A percentile compares a stretch with the other conserved stretches of the same genome.
Conservation (phyloP, 2,888 invertebrate species). For the Ectobius pallidus region DNA sequence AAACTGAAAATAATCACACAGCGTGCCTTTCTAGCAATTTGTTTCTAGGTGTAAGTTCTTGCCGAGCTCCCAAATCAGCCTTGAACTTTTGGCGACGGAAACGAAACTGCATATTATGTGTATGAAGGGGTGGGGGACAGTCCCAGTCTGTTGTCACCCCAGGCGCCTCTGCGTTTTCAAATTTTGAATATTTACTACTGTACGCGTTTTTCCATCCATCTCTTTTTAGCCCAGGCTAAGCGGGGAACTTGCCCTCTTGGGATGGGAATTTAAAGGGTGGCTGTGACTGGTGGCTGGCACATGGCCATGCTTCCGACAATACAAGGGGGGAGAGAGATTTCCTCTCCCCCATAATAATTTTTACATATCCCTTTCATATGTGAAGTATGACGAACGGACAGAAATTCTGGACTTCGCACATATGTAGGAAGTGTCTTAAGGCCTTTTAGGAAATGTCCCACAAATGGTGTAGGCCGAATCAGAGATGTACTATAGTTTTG, state of each 20-base stretch:
- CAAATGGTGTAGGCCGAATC: too few species aligned
- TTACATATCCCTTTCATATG: neutral
- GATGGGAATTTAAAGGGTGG: slow-evolving; percentile 7
- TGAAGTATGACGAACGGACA: too few species aligned
- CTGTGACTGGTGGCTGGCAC: slow-evolving; percentile 16
- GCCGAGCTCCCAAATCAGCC: neutral
- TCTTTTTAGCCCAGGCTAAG: neutral
- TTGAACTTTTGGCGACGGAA: slow-evolving; percentile 1
- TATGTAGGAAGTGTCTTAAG: too few species aligned
- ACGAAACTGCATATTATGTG: neutral
- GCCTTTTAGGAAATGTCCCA: too few species aligned
- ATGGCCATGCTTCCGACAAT: neutral
- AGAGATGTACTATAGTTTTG: too few species aligned
- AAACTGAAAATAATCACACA: slow-evolving; percentile 17
- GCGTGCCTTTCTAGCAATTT: neutral
- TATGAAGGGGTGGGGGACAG: neutral
- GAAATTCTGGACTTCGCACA: too few species aligned
- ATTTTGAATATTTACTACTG: slow-evolving; percentile 40
- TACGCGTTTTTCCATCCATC: slow-evolving; percentile 4
- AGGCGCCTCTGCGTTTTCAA: slow-evolving; percentile 38
- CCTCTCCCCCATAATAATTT: neutral
- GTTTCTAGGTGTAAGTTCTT: neutral
- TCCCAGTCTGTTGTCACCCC: slow-evolving; percentile 25
- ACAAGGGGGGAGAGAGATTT: neutral
- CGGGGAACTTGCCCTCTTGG: neutral